Base-by-base conservation (phyloP, 2,888 invertebrate genomes). In the Melinaea menophilus region DNA sequence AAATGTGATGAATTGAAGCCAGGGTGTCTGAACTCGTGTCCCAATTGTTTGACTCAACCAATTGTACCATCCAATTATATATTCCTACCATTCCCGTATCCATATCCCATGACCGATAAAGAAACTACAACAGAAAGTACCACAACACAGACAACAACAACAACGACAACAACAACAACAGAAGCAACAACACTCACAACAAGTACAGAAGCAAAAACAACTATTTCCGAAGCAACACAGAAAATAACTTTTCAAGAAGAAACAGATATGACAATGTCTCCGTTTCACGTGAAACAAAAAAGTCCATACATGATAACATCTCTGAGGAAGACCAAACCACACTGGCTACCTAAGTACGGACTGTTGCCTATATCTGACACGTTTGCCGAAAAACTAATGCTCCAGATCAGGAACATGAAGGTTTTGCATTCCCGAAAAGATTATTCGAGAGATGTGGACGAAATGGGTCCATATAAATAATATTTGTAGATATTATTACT, bases 311-410 rank as follows among this genome's bases (percentile, higher is more conserved):
- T 78, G 56, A 46, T 80, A 61, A 76, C 80, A 5, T 69, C 79
- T 11, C 54, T 81, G 33, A 73, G 81, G 55, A 75, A 75, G 55
- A 81, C 77, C 0, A 80, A 79, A 62, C 76, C 81, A 0, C 74
- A 79, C 33, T 79, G 79, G 79, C 68, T 80, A 55, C 80, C 86
- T 0, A 84, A 80, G 60, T 84, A 79, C 64, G 84, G 84, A n/a
- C 80, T 86, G 45, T 77, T 86, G 4, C 85, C 84, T 0, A 80
- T 86, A 55, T 78, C 84, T n/a, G 78, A 85, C 51, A 74, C 75
- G 35, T 71, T 85, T 4, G 83, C 84, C 1, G 75, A 77, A 60
- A 84, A 78, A 58, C 71, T 85, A 12, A 75, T 84, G 73, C 69
- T 76, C 13, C 79, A 82, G 54, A 63, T 83, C 33, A 71, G 78